phyloP scores from a whole-genome alignment of 2,113 vertebrate genomes.

The Calidris pygmaea region DNA sequence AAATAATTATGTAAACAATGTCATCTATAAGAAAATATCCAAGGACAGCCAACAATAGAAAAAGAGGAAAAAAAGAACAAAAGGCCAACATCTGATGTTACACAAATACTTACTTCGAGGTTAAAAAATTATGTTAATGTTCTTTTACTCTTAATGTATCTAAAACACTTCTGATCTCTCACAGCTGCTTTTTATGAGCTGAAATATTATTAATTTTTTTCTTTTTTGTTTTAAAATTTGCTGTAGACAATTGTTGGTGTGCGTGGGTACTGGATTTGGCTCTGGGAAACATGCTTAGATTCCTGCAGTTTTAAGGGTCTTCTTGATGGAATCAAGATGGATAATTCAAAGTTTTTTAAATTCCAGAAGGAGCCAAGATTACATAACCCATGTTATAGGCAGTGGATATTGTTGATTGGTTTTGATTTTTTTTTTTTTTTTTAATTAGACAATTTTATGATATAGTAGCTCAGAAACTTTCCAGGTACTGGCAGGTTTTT shows the following conservation, averaged over 20 bases:
- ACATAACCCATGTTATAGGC: neutral
- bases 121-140: neutral
- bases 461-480: neutral
- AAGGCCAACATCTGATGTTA: accelerated
- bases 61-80: accelerated
- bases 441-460: neutral
- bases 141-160: neutral
- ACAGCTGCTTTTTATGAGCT: neutral
- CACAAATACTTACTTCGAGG: neutral
- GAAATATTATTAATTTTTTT: neutral
- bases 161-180: neutral
- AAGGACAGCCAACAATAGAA: neutral
- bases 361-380: neutral
- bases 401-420: neutral
- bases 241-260: neutral
- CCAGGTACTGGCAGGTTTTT: neutral
- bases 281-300: neutral
- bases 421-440: neutral
- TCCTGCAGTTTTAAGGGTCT: neutral
- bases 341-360: neutral
- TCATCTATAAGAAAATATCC: neutral
- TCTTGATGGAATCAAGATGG: neutral
- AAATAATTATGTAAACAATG: neutral
- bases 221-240: neutral
- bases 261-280: neutral